Percentiles rank a stretch among this genome's conserved stretches.
phyloP scores from a whole-genome alignment of 2,888 invertebrate genomes.

The Rhyacophila evoluta region DNA sequence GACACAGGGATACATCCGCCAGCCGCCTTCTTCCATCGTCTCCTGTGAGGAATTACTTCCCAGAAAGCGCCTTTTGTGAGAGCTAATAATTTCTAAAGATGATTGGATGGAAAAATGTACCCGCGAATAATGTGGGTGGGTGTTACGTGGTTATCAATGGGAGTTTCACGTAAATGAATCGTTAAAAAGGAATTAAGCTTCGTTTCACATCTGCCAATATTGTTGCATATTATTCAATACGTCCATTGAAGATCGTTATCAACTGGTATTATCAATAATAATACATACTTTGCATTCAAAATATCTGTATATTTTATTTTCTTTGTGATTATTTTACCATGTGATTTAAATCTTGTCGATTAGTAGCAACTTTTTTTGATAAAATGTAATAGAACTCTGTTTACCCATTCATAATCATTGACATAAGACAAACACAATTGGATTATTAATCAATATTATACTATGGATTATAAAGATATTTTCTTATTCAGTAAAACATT shows the following conservation, averaged over 20 bases:
- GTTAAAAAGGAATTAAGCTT: constrained; percentile 43
- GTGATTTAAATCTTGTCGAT: too few relatives aligned
- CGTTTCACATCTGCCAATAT: neutral
- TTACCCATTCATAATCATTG: too few relatives aligned
- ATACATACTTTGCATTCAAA: too few relatives aligned
- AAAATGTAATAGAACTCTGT: too few relatives aligned
- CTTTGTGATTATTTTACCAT: too few relatives aligned
- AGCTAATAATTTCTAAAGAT: constrained; percentile 24
- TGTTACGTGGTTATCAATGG: constrained; percentile 28
- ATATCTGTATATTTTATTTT: too few relatives aligned
- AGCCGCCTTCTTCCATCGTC: neutral
- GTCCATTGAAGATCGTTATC: neutral
- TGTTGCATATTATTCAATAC: neutral
- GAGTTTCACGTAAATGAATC: constrained; percentile 27
- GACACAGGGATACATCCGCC: constrained; percentile 15
- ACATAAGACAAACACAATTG: too few relatives aligned
- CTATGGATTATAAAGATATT: too few relatives aligned
- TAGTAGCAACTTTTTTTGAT: too few relatives aligned
- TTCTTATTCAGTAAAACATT: too few relatives aligned
- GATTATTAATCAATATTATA: too few relatives aligned
- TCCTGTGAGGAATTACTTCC: constrained; percentile 15
- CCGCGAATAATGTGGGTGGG: constrained; percentile 37
- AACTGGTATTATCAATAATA: neutral
- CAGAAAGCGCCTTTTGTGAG: constrained; percentile 11
- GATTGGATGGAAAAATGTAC: constrained; percentile 40